Evolutionary conservation across 2,888 invertebrate genomes (phyloP).

Genomic region (Eupeodes latifasciatus): DNA sequence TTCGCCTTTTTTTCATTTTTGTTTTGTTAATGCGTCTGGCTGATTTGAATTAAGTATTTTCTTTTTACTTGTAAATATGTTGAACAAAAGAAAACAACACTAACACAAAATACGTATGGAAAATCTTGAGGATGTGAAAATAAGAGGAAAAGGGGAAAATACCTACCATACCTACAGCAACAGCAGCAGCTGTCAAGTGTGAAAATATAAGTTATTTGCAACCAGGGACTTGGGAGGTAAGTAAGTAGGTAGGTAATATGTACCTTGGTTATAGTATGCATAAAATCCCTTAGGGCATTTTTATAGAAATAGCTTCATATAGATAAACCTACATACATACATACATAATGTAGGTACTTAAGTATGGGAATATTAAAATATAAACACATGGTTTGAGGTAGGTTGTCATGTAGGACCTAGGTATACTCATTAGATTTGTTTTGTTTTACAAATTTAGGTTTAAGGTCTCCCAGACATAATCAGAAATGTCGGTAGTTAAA

Average conservation of each 20-base stretch:
- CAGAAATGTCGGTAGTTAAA: too few relatives aligned
- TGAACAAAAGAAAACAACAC: slow-evolving; percentile 2
- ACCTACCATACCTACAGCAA: background rate
- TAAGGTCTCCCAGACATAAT: too few relatives aligned
- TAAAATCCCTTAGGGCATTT: background rate
- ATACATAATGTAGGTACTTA: background rate
- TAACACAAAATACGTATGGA: background rate
- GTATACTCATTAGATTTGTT: too few relatives aligned
- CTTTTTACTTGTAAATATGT: background rate
- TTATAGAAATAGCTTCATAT: background rate
- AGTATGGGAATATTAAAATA: background rate
- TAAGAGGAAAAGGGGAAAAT: slow-evolving; percentile 11
- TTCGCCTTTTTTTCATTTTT: background rate
- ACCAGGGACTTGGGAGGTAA: background rate
- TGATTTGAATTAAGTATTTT: slow-evolving; percentile 26
- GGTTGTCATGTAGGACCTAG: background rate
- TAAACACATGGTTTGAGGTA: background rate
- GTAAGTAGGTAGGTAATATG: background rate
- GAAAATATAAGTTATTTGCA: slow-evolving; percentile 58
- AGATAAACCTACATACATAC: background rate
- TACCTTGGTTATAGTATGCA: background rate
- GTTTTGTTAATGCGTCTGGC: slow-evolving; percentile 12
- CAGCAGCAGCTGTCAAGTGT: slow-evolving; percentile 68
- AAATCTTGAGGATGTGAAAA: slow-evolving; percentile 13
- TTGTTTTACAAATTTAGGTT: too few relatives aligned